Evolutionary conservation across 2,113 vertebrate species (phyloP), one percentile per base, ranked within the genome.

Genomic region (Dryoscopus gambensis): DNA sequence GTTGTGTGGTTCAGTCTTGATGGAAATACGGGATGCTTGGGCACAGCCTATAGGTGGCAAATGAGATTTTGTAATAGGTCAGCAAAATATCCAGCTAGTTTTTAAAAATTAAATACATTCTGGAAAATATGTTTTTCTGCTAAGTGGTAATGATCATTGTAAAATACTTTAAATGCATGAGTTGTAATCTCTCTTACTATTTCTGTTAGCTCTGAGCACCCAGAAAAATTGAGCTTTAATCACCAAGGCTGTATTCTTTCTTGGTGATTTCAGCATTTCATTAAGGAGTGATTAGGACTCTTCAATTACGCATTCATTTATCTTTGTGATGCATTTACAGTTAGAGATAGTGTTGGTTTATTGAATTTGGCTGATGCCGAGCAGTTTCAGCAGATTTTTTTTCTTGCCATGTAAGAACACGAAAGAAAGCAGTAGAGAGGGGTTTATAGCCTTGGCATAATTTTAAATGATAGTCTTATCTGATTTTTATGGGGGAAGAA

Each of bases 291-390:
- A 97, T 98, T 97, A 62, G 96, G 97, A 70, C 84, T 97, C 84
- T 95, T 96, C 93, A 97, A 90, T 97, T 98, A 98, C 87, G 90
- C 91, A 75, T 97, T 95, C 65, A 64, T 96, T 97, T 97, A 97
- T 98, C 96, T 97, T 96, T 60, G 80, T 94, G 97, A 97, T 92
- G 89, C 85, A 80, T 95, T 95, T 97, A 91, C 56, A 82, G 70
- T 96, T 97, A 90, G 90, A 75, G 73, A 91, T 81, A 46, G 69
- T 74, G 84, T 94, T 97, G 83, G 73, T 74, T 97, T 97, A 97
- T 97, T 95, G 97, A 97, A 97, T 97, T 91, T 97, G 89, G 92
- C 94, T 80, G 84, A 80, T 91, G 86, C 68, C 67, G 80, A 90
- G 94, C 92, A 56, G 68, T 95, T 97, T 96, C 97, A 97, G 97